Percentiles rank a stretch among this genome's conserved stretches.
Conservation (phyloP, 2,888 invertebrate genomes). For the Cheilosia soror region DNA sequence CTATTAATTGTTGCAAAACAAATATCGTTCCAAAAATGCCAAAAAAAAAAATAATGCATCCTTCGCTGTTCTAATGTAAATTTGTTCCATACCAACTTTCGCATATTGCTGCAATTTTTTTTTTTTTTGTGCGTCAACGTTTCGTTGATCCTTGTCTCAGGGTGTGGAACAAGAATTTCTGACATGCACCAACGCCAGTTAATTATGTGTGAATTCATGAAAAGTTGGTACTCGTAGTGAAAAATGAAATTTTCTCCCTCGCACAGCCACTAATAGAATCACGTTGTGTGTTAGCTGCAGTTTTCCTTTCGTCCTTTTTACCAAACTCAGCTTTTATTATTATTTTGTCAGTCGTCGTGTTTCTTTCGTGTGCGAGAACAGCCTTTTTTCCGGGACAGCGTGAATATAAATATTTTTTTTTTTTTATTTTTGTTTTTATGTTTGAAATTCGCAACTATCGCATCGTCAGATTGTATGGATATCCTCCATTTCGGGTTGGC, state of each 20-base stretch:
- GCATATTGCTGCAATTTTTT: not conserved
- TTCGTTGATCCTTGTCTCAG: conserved; percentile 39
- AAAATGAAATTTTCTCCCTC: conserved; percentile 59
- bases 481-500: conserved; percentile 36
- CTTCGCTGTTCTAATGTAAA: conserved; percentile 37
- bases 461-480: conserved; percentile 24
- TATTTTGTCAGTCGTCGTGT: conserved; percentile 46
- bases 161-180: conserved; percentile 52
- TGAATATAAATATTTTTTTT: conserved; percentile 36
- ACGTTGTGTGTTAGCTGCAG: conserved; percentile 54
- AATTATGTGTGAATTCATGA: conserved; percentile 75
- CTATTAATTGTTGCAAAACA: not conserved
- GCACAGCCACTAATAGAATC: conserved; percentile 66
- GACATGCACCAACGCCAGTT: conserved; percentile 67
- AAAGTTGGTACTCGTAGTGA: conserved; percentile 62
- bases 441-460: conserved; percentile 55
- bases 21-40: not conserved
- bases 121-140: conserved; percentile 21
- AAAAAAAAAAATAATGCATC: not conserved
- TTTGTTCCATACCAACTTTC: conserved; percentile 16
- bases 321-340: conserved; percentile 42
- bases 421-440: conserved; percentile 33
- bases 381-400: conserved; percentile 53
- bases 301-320: conserved; percentile 21
- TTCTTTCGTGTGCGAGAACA: conserved; percentile 36